These are phyloP conservation scores for Diadegma fenestrale DNA, from an alignment of 2,888 invertebrate genomes.

Conservation along the genomic window DNA sequence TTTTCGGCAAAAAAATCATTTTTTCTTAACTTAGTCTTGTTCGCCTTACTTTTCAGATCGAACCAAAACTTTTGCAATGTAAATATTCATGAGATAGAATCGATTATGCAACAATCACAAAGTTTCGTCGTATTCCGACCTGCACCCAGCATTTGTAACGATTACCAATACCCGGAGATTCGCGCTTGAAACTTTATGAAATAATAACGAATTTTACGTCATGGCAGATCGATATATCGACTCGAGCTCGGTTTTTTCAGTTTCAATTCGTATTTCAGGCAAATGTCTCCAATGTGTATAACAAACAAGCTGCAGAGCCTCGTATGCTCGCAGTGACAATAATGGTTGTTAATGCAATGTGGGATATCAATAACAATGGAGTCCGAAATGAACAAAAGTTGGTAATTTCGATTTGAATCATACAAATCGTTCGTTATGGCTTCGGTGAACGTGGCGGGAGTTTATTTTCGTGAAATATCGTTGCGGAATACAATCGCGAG, in stretches of 20 bases:
- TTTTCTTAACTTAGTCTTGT: background rate
- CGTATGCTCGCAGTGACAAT: no score
- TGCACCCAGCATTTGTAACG: background rate
- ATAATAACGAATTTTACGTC: slow-evolving; percentile 24
- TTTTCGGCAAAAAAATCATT: background rate
- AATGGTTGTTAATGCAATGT: no score
- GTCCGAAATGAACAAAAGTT: no score
- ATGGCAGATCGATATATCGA: slow-evolving; percentile 5
- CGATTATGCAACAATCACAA: background rate
- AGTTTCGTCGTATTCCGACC: background rate
- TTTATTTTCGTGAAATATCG: background rate
- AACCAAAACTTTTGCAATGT: background rate
- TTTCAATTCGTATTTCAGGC: background rate
- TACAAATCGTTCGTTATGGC: no score
- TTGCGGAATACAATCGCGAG: background rate
- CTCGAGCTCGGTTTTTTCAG: background rate
- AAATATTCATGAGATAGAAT: background rate
- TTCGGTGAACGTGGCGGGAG: no score
- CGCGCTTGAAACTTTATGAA: slow-evolving; percentile 7
- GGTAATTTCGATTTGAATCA: no score
- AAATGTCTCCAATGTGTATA: background rate
- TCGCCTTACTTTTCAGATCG: background rate
- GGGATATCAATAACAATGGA: no score
- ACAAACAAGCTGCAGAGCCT: no score
- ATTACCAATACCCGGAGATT: slow-evolving; percentile 4